These are phyloP conservation scores for Dicrurus megarhynchus DNA, from an alignment of 2,113 vertebrate genomes.

Conservation along the genomic window DNA sequence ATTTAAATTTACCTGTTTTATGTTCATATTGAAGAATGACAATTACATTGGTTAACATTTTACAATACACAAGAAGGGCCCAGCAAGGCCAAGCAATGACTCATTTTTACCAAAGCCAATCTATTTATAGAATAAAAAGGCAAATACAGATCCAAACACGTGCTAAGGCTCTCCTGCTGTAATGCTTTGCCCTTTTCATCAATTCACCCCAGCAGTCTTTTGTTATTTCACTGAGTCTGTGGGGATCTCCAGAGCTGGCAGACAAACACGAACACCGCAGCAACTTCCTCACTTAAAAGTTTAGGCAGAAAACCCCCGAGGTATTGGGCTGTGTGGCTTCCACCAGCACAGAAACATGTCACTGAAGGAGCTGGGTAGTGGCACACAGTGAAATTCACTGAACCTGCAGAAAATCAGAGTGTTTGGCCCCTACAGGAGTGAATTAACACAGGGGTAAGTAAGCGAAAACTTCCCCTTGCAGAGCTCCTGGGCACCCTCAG, in stretches of 20 bases:
- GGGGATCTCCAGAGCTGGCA: not conserved
- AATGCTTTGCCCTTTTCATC: not conserved
- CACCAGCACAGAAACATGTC: not conserved
- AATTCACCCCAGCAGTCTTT: not conserved
- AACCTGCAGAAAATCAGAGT: not conserved
- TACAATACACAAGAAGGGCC: not conserved
- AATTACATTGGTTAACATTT: not conserved
- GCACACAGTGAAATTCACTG: not conserved
- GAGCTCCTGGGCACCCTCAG: not conserved
- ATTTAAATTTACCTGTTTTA: not conserved
- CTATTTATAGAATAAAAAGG: not conserved
- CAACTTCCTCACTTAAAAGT: not conserved
- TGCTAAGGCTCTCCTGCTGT: not conserved
- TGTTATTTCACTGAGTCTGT: not conserved
- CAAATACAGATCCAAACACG: not conserved
- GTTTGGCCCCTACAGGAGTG: not conserved
- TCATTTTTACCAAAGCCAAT: not conserved
- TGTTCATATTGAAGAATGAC: not conserved
- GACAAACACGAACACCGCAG: not conserved
- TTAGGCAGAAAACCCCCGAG: not conserved
- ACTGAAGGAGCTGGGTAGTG: not conserved
- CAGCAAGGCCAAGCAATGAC: not conserved
- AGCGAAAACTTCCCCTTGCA: not conserved
- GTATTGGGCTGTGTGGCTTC: not conserved
- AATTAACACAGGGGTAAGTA: not conserved